Base-by-base conservation (phyloP, 1,140 invertebrate genomes). In the Aphidius gifuensis region DNA sequence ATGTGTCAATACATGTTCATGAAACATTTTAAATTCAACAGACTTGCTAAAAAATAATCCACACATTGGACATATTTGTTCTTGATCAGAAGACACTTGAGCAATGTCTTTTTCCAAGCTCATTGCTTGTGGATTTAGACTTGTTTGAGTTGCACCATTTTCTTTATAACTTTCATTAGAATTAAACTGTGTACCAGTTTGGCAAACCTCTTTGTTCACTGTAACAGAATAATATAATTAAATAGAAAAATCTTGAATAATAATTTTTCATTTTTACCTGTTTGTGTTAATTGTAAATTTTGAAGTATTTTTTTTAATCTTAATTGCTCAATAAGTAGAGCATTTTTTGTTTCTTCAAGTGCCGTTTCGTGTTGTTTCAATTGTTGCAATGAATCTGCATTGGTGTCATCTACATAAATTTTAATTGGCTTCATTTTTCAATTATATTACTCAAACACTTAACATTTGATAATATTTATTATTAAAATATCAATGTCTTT, bases 341-440 rank as follows among this genome's bases (percentile, higher is more conserved):
- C 82, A 64, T 86, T 83, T 64, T 87, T 89, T 23, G 89, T 80
- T 58, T 83, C 77, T 42, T 83, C 82, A 62, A 91, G 73, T 61
- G 86, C 85, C 51, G 85, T 83, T 67, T 87, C 85, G 69, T 88
- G 85, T 55, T 83, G 79, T 64, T 86, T 86, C 16, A 90, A 82
- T 73, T 89, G 86, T 64, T 86, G 82, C 44, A 86, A 68, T 16
- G 86, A 83, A 74, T 85, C 83, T 60, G 78, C 81, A 50, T 84
- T 83, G 61, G 82, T 80, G 66, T 87, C 85, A 60, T 88, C 87
- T 65, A 85, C 83, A 70, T 86, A 89, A 3, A 32, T 32, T 32
- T 32, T 32, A 32, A 32, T 32, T 32, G 23, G 83, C 88, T 68
- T 89, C 82, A 39, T 84, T 85, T 72, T 82, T 46, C 83, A 77